A percentile compares a stretch with the other conserved stretches of the same genome.
These are phyloP conservation scores for Nycticorax nycticorax DNA, from an alignment of 2,113 vertebrate genomes.

Conservation along the genomic window DNA sequence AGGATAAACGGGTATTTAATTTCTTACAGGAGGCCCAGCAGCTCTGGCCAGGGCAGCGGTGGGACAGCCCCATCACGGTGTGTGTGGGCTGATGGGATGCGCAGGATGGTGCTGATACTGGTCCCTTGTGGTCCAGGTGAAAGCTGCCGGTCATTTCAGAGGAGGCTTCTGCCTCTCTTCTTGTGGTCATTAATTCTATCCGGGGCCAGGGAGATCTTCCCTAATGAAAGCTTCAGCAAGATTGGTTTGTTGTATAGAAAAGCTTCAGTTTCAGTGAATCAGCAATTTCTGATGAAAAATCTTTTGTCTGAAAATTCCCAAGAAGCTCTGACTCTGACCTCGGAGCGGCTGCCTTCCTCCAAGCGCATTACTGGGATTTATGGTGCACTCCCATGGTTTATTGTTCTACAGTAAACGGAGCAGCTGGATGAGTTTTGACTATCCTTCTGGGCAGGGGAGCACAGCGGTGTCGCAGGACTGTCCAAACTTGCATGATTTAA, in stretches of 20 bases:
- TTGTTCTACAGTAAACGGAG: slow-evolving; percentile 11
- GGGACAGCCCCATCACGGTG: background rate
- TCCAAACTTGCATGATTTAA: background rate
- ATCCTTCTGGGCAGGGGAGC: slow-evolving; percentile 1
- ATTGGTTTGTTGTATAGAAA: slow-evolving; percentile 39
- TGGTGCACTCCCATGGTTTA: slow-evolving; percentile 39
- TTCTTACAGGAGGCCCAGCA: background rate
- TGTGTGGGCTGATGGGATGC: accelerated
- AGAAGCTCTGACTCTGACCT: slow-evolving; percentile 10
- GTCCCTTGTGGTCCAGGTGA: background rate
- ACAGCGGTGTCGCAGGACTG: accelerated
- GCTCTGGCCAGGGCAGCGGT: background rate
- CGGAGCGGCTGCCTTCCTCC: background rate
- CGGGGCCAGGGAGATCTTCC: background rate
- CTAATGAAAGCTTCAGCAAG: background rate
- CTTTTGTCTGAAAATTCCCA: slow-evolving; percentile 54
- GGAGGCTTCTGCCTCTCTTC: background rate
- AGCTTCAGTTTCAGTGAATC: slow-evolving; percentile 43
- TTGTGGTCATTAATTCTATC: slow-evolving; percentile 24
- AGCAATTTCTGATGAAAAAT: slow-evolving; percentile 65
- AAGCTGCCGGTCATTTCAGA: background rate
- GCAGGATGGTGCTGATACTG: background rate
- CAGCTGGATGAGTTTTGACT: slow-evolving; percentile 18
- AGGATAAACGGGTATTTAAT: background rate
- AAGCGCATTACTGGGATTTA: slow-evolving; percentile 41